Percentiles rank a stretch among this genome's conserved stretches.
Evolutionary conservation across 2,113 vertebrate genomes (phyloP).

Genomic region (Eudorcas thomsonii): DNA sequence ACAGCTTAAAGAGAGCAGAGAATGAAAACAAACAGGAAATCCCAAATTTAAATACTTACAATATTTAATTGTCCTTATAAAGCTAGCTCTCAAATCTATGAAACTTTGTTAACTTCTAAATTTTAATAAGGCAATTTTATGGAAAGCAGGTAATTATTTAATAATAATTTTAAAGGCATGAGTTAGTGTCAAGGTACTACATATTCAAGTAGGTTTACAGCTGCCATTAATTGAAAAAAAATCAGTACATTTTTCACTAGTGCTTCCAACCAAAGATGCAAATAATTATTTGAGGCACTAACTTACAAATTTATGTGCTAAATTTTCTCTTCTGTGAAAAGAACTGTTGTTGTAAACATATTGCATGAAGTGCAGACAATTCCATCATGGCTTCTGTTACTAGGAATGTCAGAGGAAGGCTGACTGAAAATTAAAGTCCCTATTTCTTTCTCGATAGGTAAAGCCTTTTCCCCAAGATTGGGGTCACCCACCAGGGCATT

Average conservation of each 20-base stretch:
- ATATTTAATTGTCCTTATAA: not conserved
- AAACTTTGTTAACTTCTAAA: not conserved
- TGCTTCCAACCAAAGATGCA: not conserved
- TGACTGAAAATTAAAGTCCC: not conserved
- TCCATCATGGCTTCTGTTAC: not conserved
- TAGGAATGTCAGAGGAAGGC: not conserved
- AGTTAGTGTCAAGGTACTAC: not conserved
- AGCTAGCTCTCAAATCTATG: not conserved
- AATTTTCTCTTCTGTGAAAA: conserved; percentile 6
- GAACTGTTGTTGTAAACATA: not conserved
- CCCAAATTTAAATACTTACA: not conserved
- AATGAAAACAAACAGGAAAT: not conserved
- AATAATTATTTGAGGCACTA: not conserved
- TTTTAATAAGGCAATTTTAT: not conserved
- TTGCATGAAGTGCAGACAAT: not conserved
- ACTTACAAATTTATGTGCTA: conserved; percentile 11
- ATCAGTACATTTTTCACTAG: not conserved
- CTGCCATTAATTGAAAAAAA: not conserved
- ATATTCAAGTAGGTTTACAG: not conserved
- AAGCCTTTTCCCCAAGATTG: not conserved
- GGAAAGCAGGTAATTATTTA: not conserved
- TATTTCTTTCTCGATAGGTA: not conserved
- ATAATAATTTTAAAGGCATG: not conserved
- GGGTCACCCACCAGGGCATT: not conserved
- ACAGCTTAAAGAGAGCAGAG: not conserved